A percentile compares a stretch with the other conserved stretches of the same genome.
Evolutionary conservation across 2,113 vertebrate genomes (phyloP).

Genomic region (Phocoena phocoena): DNA sequence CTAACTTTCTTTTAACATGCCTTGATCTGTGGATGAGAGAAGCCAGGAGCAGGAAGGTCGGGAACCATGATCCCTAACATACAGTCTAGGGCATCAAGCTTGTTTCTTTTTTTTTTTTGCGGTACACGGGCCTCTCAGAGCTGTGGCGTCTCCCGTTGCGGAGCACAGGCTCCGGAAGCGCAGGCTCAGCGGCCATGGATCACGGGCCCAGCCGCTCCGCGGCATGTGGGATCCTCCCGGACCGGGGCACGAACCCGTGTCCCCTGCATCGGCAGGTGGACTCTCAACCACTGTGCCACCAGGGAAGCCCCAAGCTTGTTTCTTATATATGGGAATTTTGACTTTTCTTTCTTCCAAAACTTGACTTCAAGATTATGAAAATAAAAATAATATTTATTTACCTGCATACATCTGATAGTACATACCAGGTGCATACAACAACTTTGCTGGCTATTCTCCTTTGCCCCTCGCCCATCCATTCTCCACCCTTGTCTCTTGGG

Average conservation of each 20-base stretch:
- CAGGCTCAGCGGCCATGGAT: too few species aligned
- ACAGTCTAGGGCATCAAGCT: neutral
- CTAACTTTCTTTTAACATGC: neutral
- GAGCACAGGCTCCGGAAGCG: too few species aligned
- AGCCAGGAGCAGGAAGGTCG: neutral
- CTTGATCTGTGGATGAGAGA: neutral
- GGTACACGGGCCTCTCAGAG: too few species aligned
- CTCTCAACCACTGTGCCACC: too few species aligned
- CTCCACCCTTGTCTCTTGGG: neutral
- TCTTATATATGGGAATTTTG: neutral
- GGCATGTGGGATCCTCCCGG: too few species aligned
- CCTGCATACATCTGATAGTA: neutral
- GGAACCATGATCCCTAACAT: neutral
- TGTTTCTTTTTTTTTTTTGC: neutral
- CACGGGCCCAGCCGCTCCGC: too few species aligned
- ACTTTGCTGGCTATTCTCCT: neutral
- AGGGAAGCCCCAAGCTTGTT: neutral
- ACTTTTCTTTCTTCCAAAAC: neutral
- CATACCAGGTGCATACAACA: neutral
- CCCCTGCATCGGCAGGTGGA: too few species aligned
- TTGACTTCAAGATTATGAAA: conserved; percentile 15
- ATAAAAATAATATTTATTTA: neutral
- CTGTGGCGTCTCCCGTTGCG: too few species aligned
- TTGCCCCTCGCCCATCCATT: neutral
- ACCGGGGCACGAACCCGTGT: too few species aligned